These are phyloP conservation scores for Rapana venosa DNA, from an alignment of 2,888 invertebrate genomes.

Conservation along the genomic window DNA sequence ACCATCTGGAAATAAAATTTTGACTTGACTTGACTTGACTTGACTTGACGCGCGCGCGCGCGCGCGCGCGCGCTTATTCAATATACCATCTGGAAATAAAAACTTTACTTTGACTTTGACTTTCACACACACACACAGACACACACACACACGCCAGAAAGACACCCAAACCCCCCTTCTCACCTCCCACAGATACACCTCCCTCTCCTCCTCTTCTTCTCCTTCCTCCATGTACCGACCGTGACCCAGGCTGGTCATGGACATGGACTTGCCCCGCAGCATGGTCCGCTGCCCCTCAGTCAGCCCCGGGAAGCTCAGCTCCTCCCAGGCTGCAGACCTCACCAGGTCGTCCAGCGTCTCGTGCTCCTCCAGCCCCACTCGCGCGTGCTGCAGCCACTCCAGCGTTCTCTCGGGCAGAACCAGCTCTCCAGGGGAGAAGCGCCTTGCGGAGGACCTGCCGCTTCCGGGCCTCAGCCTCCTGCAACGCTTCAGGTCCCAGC, in stretches of 20 bases:
- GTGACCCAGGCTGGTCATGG: slow-evolving; percentile 37
- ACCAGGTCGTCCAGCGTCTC: slow-evolving; percentile 32
- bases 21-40: no score
- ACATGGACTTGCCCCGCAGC: slow-evolving; percentile 42
- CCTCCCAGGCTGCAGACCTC: slow-evolving; percentile 16
- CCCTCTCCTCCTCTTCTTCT: slow-evolving; percentile 20
- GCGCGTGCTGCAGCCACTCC: slow-evolving; percentile 23
- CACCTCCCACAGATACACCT: slow-evolving; percentile 14
- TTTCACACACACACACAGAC: no score
- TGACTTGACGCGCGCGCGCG: no score
- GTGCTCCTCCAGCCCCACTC: slow-evolving; percentile 4
- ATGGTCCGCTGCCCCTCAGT: slow-evolving; percentile 34
- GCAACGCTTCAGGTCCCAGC: neutral
- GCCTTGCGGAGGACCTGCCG: neutral
- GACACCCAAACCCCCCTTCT: neutral
- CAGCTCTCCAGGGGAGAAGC: slow-evolving; percentile 21
- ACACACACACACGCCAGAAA: no score
- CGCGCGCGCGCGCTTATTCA: no score
- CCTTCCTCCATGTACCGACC: slow-evolving; percentile 10
- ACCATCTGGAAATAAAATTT: no score
- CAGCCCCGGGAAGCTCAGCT: neutral
- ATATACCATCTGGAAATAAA: no score
- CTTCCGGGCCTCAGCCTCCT: neutral
- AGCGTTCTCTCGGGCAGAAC: slow-evolving; percentile 19
- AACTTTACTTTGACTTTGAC: no score